Percentiles rank a stretch among this genome's conserved stretches.
Evolutionary conservation across 2,888 invertebrate species (phyloP).

Genomic region (Allygus modestus): DNA sequence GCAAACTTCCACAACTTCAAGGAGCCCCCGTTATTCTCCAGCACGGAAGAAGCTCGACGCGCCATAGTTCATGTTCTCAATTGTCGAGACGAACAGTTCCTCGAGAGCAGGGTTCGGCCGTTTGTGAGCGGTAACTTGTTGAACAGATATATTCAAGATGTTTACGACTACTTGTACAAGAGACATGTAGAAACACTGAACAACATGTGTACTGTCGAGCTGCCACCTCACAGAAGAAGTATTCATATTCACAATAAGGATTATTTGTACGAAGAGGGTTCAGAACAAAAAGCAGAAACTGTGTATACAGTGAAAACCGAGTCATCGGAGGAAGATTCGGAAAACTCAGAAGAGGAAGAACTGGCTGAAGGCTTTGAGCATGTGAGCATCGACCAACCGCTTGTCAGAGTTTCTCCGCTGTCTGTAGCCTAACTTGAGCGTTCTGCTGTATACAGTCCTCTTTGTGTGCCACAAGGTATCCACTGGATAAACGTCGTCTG

Average conservation of each 20-base stretch:
- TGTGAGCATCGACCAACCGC: slow-evolving; percentile 1
- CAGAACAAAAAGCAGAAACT: not conserved
- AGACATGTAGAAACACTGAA: slow-evolving; percentile 24
- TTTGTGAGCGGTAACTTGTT: slow-evolving; percentile 23
- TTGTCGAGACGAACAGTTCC: slow-evolving; percentile 9
- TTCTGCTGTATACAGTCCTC: no score
- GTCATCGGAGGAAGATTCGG: not conserved
- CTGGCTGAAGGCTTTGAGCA: not conserved
- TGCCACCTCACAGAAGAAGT: slow-evolving; percentile 25
- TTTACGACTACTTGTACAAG: slow-evolving; percentile 6
- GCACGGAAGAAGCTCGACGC: slow-evolving; percentile 2
- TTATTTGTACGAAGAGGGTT: slow-evolving; percentile 15
- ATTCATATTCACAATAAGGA: slow-evolving; percentile 17
- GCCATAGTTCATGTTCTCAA: not conserved
- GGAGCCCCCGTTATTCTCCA: slow-evolving; percentile 8
- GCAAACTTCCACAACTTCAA: slow-evolving; percentile 7
- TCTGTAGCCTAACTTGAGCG: not conserved
- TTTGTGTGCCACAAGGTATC: no score
- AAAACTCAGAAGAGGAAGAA: slow-evolving; percentile 20
- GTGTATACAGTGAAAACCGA: slow-evolving; percentile 1
- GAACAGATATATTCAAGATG: not conserved
- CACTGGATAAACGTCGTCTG: no score
- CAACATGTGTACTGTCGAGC: slow-evolving; percentile 2
- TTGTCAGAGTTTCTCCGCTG: not conserved
- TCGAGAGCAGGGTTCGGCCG: not conserved